phyloP scores from a whole-genome alignment of 1,140 invertebrate species.

The Drosophila nigromelanica region DNA sequence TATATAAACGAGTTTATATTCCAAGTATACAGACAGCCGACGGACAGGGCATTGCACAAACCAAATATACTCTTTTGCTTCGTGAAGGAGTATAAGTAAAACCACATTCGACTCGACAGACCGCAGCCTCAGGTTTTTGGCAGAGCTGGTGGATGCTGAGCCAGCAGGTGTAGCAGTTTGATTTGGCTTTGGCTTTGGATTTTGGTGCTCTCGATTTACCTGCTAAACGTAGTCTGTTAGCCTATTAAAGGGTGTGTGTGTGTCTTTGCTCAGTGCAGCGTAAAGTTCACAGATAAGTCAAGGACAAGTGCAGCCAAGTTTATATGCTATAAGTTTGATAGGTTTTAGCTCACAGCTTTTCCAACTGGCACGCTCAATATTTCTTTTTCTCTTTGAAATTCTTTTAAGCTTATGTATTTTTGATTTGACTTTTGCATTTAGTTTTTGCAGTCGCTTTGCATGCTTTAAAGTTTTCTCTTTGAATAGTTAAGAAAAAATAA shows the following conservation, averaged over 20 bases:
- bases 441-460: constrained; percentile 42
- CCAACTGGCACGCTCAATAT: background rate
- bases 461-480: constrained; percentile 33
- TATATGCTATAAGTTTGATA: constrained; percentile 55
- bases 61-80: too few species aligned
- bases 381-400: constrained; percentile 1
- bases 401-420: constrained; percentile 51
- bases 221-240: constrained; percentile 62
- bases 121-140: constrained; percentile 28
- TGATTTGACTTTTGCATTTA: constrained; percentile 29
- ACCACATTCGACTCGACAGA: constrained; percentile 56
- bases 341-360: constrained; percentile 50
- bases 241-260: constrained; percentile 50
- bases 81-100: background rate
- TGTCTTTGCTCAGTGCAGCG: constrained; percentile 65
- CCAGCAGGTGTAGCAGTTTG: constrained; percentile 19
- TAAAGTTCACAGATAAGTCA: constrained; percentile 73
- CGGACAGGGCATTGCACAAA: too few species aligned
- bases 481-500: background rate
- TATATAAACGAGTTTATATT: too few species aligned
- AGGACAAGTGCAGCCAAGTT: constrained; percentile 68
- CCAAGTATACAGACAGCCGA: too few species aligned
- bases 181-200: constrained; percentile 42
- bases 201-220: constrained; percentile 32
- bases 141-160: background rate